Base-by-base conservation (phyloP, 2,888 invertebrate species). In the Apamea sordens region DNA sequence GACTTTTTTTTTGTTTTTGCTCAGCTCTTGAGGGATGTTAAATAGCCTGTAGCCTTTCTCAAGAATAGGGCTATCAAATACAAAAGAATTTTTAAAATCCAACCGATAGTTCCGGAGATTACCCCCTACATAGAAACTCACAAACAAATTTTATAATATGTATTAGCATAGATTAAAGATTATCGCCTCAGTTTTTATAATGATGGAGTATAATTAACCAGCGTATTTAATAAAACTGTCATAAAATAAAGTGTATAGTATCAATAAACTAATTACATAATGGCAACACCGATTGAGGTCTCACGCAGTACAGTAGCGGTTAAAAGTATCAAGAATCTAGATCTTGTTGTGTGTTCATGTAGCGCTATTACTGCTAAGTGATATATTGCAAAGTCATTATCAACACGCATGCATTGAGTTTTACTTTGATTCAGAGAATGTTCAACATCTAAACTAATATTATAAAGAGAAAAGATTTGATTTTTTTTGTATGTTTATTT, bases 221-320 rank as follows among this genome's bases (percentile, higher is more conserved):
- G 18, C 36, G 3, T 47, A 24, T 84, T 84, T 84, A 28, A 79
- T 69, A n/a, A 70, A 67, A 36, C 65, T 61, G 24, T 79, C 36
- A 50, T 71, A 84, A 79, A 84, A 50, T 71, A 84, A 79, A 84
- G 11, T 4, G 32, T 65, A 18, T 6, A 71, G 50, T 81, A 79
- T 65, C 82, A 80, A 80, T 85, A 80, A 85, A 81, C 36, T 80
- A 80, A 82, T 72, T 59, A 80, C 28, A 32, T 85, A 69, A 85
- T 80, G 59, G 68, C 41, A 7, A 8, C 24, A 2, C 2, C 44
- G 24, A 64, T 82, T 21, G 63, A 80, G 82, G 85, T 80, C 80
- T 85, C 82, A 82, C 85, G 82, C 80, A 56, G 80, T 53, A 50
- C 32, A 10, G 41, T 85, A 80, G 50, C 63, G 80, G 72, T 79